Base-by-base conservation (phyloP, 23 tunicate genomes). In the Ciona savignyi region DNA sequence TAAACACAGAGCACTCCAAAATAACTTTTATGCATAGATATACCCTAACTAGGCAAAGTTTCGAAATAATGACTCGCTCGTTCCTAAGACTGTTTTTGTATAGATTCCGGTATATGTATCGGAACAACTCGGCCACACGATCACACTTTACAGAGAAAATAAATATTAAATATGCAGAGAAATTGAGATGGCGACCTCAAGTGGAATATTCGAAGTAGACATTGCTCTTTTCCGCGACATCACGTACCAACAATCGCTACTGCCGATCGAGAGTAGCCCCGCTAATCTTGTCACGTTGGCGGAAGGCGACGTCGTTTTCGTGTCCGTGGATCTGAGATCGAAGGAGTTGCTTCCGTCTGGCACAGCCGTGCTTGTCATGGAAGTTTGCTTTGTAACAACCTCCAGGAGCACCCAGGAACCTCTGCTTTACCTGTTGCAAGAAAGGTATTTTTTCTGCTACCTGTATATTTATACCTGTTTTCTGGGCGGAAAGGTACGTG, bases 381-480 rank as follows among this genome's bases (percentile, higher is more conserved):
- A 86, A 29, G 80, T 70, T 25, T 86, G 93, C 72, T 86, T 86
- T 67, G 93, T 86, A 70, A 86, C 93, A 67, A 49, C 93, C 67
- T 71, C 74, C 49, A 35, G 51, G 69, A 73, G 35, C 70, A 70
- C 74, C 26, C 51, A 33, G 27, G 63, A 70, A 62, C 84, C 84
- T 11, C 62, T 80, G 62, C 23, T 70, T 32, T 80, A 80, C 25
- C 35, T 80, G 32, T 28, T 80, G 1, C 32, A 62, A 30, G 63
- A 80, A 23, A 80, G 74, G 84, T 80, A 19, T 3, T 22, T n/a
- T n/a, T n/a, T n/a, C n/a, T n/a, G n/a, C n/a, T n/a, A n/a, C n/a
- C n/a, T n/a, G n/a, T n/a, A n/a, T n/a, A n/a, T n/a, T n/a, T n/a
- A n/a, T n/a, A n/a, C n/a, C n/a, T n/a, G n/a, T n/a, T n/a, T n/a